Percentiles rank a stretch among this genome's conserved stretches.
These are phyloP conservation scores for Rhyacophila brunnea DNA, from an alignment of 1,140 invertebrate genomes.

Conservation along the genomic window DNA sequence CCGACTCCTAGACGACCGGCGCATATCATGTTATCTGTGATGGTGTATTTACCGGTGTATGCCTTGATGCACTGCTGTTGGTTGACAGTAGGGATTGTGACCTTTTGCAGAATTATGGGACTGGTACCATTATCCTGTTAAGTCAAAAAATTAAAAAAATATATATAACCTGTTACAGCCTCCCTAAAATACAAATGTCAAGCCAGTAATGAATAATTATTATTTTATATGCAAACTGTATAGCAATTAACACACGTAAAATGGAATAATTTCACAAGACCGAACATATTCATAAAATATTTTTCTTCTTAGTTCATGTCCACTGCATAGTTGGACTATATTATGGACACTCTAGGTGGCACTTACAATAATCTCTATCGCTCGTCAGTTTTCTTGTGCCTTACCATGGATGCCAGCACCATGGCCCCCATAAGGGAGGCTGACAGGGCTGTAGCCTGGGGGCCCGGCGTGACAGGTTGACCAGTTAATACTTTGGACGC, in stretches of 20 bases:
- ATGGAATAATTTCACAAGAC: background rate
- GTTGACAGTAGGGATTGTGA: conserved; percentile 13
- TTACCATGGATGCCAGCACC: too few relatives aligned
- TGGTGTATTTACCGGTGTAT: conserved; percentile 1
- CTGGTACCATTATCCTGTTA: conserved; percentile 2
- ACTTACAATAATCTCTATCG: too few relatives aligned
- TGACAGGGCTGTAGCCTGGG: too few relatives aligned
- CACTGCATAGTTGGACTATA: too few relatives aligned
- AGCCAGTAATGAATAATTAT: background rate
- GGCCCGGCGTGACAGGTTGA: too few relatives aligned
- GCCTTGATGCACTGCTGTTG: background rate
- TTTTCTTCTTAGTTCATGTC: too few relatives aligned
- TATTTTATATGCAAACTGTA: background rate
- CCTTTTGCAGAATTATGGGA: conserved; percentile 16
- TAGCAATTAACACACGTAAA: background rate
- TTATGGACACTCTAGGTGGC: too few relatives aligned
- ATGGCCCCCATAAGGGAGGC: too few relatives aligned
- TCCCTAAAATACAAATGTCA: background rate
- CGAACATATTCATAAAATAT: background rate
- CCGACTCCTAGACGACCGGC: conserved; percentile 2
- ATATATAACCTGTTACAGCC: background rate
- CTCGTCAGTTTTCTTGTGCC: too few relatives aligned
- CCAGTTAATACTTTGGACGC: too few relatives aligned
- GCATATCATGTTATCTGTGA: conserved; percentile 28
- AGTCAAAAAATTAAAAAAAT: background rate